Evolutionary conservation across 2,888 invertebrate species (phyloP), one percentile per base, ranked within the genome.

Genomic region (Calameuta filiformis): DNA sequence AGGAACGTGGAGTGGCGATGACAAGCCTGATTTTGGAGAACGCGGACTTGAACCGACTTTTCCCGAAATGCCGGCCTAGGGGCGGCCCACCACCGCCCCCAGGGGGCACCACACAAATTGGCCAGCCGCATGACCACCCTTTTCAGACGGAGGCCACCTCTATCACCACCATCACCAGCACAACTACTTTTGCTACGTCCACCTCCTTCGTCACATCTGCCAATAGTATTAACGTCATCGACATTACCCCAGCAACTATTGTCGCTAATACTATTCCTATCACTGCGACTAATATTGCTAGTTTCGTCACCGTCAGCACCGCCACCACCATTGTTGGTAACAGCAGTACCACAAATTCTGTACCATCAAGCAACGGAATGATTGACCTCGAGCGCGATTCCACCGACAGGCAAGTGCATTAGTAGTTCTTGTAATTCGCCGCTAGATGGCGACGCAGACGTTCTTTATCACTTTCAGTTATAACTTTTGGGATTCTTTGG

Each of bases 31-130:
- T 91, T 86, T 90, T 91, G 88, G 91, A 91, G 86, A 91, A 91
- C 90, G 88, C 91, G 83, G 91, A 91, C 86, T 89, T 91, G 87
- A 91, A 90, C 85, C 90, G 89, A 87, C 89, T 91, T 84, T 91
- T 91, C 86, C 91, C 91, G 81, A 91, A 91, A 91, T 91, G 91
- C 89, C 91, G 91, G 91, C 91, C 91, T 91, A 91, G 89, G 89
- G 87, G 89, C 86, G 89, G 89, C 83, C 88, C 86, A 87, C 89
- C 90, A 86, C 89, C 87, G 83, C 84, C 85, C 83, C 85, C 89
- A 88, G 90, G 89, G 88, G 88, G 85, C 83, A 86, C 84, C 82
- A 85, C 86, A 86, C 87, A 82, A 79, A 79, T 78, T 81, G 83
- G 85, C 86, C 89, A 90, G 87, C 88, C 89, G 90, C 88, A 91